Base-by-base conservation (phyloP, 2,113 vertebrate genomes). In the Diphyllodes magnificus region DNA sequence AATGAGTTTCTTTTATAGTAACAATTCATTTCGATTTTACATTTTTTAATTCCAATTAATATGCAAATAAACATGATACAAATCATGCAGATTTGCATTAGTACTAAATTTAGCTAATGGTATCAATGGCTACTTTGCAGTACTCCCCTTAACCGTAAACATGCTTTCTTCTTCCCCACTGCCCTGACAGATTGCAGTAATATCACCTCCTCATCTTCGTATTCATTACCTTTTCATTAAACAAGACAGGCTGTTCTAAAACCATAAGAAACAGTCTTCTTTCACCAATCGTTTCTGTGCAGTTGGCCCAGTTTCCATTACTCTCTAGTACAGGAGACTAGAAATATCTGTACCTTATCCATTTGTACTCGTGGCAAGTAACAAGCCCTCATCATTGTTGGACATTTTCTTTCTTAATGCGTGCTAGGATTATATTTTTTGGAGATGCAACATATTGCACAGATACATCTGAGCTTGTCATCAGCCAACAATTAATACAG, bases 21-120 rank as follows among this genome's bases (percentile, higher is more conserved):
- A 37, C 16, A 81, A 25, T 44, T 68, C 0, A 33, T 72, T 86
- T 50, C 0, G 0, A 47, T 8, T 65, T 86, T 70, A 31, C 28
- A 20, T 77, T 22, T 70, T 87, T 90, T 5, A 78, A 78, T 78
- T 59, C 47, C 16, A 82, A 75, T 56, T 89, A 63, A 47, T 64
- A 66, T 51, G 47, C 42, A 92, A 66, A 24, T 9, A 84, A 82
- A 65, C 6, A 61, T 25, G 25, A 66, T 21, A 70, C 6, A 66
- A 80, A 86, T 76, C 4, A 81, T 20, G 18, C 23, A 47, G 51
- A 51, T 64, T 49, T 78, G 7, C n/a, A 84, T 87, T 64, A 68
- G 70, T 24, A 33, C 4, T 64, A 35, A 31, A 82, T 89, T 45
- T 63, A 84, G 73, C 44, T 75, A 68, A 56, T 44, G 5, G 30